Conservation (phyloP, 1,140 invertebrate genomes). For the Zophobas morio region DNA sequence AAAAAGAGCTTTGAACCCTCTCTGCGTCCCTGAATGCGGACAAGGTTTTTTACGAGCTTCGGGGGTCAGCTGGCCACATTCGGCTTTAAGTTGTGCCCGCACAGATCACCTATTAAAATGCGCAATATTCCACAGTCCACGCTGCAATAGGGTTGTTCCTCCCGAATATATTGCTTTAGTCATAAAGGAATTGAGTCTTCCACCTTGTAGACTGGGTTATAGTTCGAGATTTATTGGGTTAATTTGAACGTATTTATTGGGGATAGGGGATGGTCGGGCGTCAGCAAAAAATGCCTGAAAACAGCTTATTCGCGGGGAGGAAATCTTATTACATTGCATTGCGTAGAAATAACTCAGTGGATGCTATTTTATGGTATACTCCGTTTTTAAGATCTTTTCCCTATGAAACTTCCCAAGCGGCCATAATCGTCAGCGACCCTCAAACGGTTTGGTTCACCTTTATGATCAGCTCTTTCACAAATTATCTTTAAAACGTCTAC, state of each 20-base stretch:
- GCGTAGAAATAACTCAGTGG: too few species aligned
- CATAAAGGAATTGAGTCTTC: constrained; percentile 37
- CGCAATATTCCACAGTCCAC: constrained; percentile 25
- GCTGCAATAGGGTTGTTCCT: constrained; percentile 11
- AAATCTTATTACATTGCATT: too few species aligned
- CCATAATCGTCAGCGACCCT: too few species aligned
- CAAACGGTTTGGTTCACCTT: too few species aligned
- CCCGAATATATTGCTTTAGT: constrained; percentile 18
- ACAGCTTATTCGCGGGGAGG: too few species aligned
- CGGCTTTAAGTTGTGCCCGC: constrained; percentile 4
- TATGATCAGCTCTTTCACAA: too few species aligned
- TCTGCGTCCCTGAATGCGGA: neutral
- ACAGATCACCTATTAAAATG: constrained; percentile 32
- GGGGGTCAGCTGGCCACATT: constrained; percentile 20
- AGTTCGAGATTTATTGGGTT: constrained; percentile 35
- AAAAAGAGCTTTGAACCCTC: constrained; percentile 14
- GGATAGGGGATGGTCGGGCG: neutral
- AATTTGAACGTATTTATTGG: constrained; percentile 36
- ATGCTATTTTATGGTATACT: too few species aligned
- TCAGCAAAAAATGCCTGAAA: constrained; percentile 19
- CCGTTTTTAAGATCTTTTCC: too few species aligned
- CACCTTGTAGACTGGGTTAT: constrained; percentile 21
- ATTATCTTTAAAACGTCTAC: too few species aligned
- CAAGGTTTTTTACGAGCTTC: constrained; percentile 28
- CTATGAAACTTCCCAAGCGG: too few species aligned